Base-by-base conservation (phyloP, 2,888 invertebrate species). In the Amaurobius ferox region DNA sequence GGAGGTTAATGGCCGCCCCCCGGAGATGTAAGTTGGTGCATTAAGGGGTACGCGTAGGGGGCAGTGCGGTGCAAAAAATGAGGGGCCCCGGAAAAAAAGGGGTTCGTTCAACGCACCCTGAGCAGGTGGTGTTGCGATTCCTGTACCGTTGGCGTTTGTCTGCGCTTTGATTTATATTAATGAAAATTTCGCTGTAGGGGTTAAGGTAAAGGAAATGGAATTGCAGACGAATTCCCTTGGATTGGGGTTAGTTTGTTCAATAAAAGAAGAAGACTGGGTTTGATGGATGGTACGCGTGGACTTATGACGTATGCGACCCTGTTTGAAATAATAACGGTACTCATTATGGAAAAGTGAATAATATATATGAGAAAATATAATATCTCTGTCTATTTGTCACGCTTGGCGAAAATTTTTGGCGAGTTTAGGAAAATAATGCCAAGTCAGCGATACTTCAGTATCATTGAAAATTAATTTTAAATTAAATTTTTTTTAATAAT, bases 1-100 rank as follows among this genome's bases (percentile, higher is more conserved):
- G n/a, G 64, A 76, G 81, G 81, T 81, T 76, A 81, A 81, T 81
- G 81, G 61, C 76, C 81, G 39, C 62, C 66, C 72, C 19, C 73
- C 79, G 30, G 76, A 81, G 62, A 70, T 81, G 81, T 81, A 81
- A 76, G 81, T 81, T 81, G 81, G 81, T 71, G 81, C 44, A 81
- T 76, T 81, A 81, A 81, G 81, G 78, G 85, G 78, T 85, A 73
- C 85, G 30, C 26, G 11, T 40, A 19, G 74, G 86, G 86, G 73
- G 19, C 67, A n/a, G n/a, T n/a, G n/a, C 28, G 32, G 26, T 29
- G 55, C 23, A 35, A 71, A 71, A 71, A 72, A 48, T 19, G n/a
- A 26, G 40, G 55, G 72, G 71, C 55, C 76, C 76, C 70, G 13
- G 19, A 23, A 11, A 62, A 76, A 81, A 71, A 68, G 76, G 81